A percentile compares a stretch with the other conserved stretches of the same genome.
phyloP scores from a whole-genome alignment of 1,140 invertebrate genomes.

The Tenebrio molitor region DNA sequence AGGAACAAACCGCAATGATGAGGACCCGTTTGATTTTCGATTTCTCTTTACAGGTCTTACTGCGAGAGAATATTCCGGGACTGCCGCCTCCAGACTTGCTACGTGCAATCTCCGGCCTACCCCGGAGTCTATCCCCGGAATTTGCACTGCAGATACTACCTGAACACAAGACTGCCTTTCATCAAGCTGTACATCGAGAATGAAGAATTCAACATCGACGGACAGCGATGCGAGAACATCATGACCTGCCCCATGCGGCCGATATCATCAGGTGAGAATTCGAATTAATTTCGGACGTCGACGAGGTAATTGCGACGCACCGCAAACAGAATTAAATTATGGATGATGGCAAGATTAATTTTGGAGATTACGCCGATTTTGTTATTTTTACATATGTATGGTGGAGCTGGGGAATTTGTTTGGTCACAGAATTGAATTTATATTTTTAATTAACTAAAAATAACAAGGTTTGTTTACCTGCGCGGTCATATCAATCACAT shows the following conservation, averaged over 20 bases:
- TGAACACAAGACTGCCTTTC: constrained; percentile 88
- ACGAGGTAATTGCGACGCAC: too few relatives aligned
- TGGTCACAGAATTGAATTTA: too few relatives aligned
- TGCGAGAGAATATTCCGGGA: constrained; percentile 89
- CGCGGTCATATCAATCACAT: too few relatives aligned
- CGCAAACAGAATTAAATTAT: too few relatives aligned
- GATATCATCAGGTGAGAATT: constrained; percentile 80
- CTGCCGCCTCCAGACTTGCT: constrained; percentile 90
- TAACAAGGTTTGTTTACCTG: too few relatives aligned
- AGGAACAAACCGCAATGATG: constrained; percentile 27
- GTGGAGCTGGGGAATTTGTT: too few relatives aligned
- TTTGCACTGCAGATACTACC: constrained; percentile 89
- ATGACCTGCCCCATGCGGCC: constrained; percentile 95
- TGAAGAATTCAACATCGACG: constrained; percentile 94
- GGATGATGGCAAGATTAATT: too few relatives aligned
- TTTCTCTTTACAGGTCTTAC: constrained; percentile 77
- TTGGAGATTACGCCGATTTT: too few relatives aligned
- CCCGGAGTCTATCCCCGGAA: constrained; percentile 92
- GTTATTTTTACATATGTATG: too few relatives aligned
- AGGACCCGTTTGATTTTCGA: constrained; percentile 33
- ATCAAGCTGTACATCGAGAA: constrained; percentile 94
- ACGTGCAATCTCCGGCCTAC: constrained; percentile 92
- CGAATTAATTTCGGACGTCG: too few relatives aligned
- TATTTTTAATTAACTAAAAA: too few relatives aligned
- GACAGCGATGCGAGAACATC: constrained; percentile 93